Percentiles rank a stretch among this genome's conserved stretches.
Evolutionary conservation across 2,888 invertebrate species (phyloP).

Genomic region (Leptinotarsa rubiginosa): DNA sequence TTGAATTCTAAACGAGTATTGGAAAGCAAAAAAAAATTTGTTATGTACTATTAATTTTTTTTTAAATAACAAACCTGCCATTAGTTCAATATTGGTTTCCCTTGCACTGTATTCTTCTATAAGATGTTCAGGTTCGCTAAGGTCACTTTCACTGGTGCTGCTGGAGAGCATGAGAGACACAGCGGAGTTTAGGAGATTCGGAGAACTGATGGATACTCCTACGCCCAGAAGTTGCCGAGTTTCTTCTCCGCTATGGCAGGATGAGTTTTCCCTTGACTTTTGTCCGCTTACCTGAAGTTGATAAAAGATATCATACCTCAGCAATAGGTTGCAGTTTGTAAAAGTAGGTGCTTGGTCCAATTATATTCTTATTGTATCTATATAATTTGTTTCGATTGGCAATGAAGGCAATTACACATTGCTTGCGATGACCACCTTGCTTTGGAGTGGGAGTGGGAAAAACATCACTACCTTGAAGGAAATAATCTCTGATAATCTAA

Average conservation of each 20-base stretch:
- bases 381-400: no score
- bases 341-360: no score
- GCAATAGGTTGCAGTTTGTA: no score
- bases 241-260: conserved; percentile 44
- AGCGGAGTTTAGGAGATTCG: conserved; percentile 63
- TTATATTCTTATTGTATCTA: no score
- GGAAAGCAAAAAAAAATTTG: no score
- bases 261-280: conserved; percentile 46
- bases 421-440: no score
- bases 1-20: no score
- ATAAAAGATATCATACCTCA: background rate
- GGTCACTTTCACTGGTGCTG: conserved; percentile 64
- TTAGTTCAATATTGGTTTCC: conserved; percentile 61
- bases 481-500: no score
- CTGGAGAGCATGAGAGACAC: conserved; percentile 65
- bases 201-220: conserved; percentile 64
- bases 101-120: conserved; percentile 70
- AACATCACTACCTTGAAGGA: no score
- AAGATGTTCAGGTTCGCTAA: conserved; percentile 75
- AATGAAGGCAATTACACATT: no score
- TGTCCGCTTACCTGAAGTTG: conserved; percentile 45
- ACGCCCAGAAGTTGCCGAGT: conserved; percentile 58
- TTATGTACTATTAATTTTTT: no score
- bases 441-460: no score
- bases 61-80: conserved; percentile 14